Evolutionary conservation across 2,113 vertebrate species (phyloP), one percentile per base, ranked within the genome.

Genomic region (Entosphenus tridentatus): DNA sequence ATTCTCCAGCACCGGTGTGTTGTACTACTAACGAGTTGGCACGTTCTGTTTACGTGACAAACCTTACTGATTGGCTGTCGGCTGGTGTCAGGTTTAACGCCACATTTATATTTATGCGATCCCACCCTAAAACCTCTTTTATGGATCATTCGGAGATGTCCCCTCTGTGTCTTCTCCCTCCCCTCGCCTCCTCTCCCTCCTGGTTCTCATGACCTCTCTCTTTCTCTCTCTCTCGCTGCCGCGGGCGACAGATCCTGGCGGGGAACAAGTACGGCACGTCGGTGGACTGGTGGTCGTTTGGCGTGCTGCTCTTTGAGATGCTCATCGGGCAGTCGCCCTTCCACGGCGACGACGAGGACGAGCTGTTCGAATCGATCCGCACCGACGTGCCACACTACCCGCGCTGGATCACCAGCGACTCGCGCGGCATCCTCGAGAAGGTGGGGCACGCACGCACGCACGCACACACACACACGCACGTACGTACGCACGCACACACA

Each of bases 271-370:
- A 98, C 78, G 86, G 87, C 0, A 96, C 95, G 81, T 98, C 93
- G 0, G 92, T 98, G 70, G 93, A 98, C 82, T 98, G 93, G 93
- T 98, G 93, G 93, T 98, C 93, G 0, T 97, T 95, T 2, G 93
- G 93, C 11, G 93, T 98, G 69, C 77, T 98, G 72, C 80, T 98
- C 2, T 98, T 92, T 0, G 93, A 98, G 79, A 98, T 98, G 93
- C 81, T 98, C 39, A 84, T 98, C 12, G 93, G 92, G 39, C 93
- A 98, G 72, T 98, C 93, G 2, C 93, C 93, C 1, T 98, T 95
- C 82, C 93, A 98, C 0, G 93, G 93, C 2, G 93, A 98, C 1
- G 91, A 98, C 68, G 93, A 98, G 70, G 93, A 98, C 10, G 92
- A 96, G 56, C 74, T 98, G 72, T 98, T 98, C 11, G 90, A 98